A percentile compares a stretch with the other conserved stretches of the same genome.
phyloP scores from a whole-genome alignment of 2,797 vertebrate genomes.

The Hirundo rustica region DNA sequence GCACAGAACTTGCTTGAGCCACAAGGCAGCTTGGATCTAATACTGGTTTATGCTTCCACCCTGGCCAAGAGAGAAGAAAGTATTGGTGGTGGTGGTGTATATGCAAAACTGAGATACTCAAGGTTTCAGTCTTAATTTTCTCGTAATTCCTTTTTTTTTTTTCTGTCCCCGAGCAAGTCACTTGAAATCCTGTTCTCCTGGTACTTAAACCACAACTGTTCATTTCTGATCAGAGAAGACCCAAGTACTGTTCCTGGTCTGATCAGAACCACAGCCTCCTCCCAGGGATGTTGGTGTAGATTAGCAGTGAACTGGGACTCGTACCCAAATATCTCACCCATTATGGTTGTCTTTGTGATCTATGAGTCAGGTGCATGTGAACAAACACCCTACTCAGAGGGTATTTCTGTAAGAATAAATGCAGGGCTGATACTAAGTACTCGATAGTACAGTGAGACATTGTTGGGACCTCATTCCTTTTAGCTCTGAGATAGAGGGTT shows the following conservation, averaged over 20 bases:
- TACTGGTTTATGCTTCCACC: background rate
- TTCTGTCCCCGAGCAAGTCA: background rate
- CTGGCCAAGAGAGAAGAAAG: background rate
- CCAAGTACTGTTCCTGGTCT: background rate
- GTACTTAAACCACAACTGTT: background rate
- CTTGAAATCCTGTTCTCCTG: background rate
- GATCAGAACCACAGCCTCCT: background rate
- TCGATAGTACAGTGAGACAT: rapidly evolving
- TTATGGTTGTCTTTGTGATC: background rate
- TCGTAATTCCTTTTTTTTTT: background rate
- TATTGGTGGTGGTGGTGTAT: background rate
- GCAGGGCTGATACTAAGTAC: background rate
- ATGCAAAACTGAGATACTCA: background rate
- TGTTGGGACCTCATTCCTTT: background rate
- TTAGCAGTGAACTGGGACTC: background rate
- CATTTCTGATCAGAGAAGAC: background rate
- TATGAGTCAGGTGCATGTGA: background rate
- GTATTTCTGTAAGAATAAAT: background rate
- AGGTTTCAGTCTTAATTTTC: background rate
- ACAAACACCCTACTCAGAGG: background rate
- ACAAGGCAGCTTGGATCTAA: background rate
- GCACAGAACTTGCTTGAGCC: background rate
- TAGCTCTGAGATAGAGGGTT: background rate
- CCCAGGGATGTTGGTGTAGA: background rate
- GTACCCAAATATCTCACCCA: background rate